A percentile compares a stretch with the other conserved stretches of the same genome.
These are phyloP conservation scores for Rhinopomastus cyanomelas DNA, from an alignment of 2,113 vertebrate genomes.

Conservation along the genomic window DNA sequence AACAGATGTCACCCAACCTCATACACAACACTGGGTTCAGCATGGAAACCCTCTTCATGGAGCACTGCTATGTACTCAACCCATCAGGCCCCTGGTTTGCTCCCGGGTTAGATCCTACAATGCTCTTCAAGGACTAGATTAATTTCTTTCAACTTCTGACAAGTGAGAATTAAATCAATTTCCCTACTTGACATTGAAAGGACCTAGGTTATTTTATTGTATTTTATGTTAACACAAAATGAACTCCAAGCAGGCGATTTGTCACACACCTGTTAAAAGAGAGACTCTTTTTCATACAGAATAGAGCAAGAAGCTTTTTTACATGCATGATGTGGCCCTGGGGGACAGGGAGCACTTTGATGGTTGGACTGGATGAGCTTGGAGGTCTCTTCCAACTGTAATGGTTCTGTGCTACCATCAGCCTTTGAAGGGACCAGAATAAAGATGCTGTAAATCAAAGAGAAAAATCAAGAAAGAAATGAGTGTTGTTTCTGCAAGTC, in stretches of 20 bases:
- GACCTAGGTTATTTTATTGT: not conserved
- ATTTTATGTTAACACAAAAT: not conserved
- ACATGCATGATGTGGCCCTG: not conserved
- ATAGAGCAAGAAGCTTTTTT: not conserved
- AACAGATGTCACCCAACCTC: not conserved
- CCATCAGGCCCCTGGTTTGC: not conserved
- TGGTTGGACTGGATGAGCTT: too few relatives aligned
- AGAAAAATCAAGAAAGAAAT: not conserved
- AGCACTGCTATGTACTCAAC: not conserved
- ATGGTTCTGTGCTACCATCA: not conserved
- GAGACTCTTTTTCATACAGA: not conserved
- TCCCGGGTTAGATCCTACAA: not conserved
- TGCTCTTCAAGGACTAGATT: not conserved
- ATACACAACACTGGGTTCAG: not conserved
- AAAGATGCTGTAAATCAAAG: not conserved
- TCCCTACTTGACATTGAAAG: not conserved
- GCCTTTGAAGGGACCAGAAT: not conserved
- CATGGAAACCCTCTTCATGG: not conserved
- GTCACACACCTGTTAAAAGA: not conserved
- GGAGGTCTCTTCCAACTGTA: too few relatives aligned
- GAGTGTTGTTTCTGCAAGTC: not conserved
- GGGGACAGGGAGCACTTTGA: too few relatives aligned
- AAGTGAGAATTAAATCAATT: not conserved
- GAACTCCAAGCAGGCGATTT: not conserved
- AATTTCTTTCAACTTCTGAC: not conserved